These are phyloP conservation scores for Metallyticus violacea DNA, from an alignment of 2,888 invertebrate species.

Conservation along the genomic window DNA sequence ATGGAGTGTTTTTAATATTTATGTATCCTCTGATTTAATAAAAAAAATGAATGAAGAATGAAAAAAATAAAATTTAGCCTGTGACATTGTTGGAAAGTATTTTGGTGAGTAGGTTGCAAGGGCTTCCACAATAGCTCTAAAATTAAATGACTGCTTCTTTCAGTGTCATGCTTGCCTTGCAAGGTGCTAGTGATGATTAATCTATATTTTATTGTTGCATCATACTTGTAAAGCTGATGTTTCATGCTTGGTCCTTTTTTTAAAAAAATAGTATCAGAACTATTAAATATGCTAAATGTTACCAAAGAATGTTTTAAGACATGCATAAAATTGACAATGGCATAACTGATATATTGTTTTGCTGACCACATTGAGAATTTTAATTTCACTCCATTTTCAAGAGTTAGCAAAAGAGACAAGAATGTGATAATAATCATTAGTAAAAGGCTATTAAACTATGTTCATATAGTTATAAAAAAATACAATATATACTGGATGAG, in stretches of 20 bases:
- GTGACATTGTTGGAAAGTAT: neutral
- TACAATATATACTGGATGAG: no score
- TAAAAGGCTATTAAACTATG: no score
- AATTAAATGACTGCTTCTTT: neutral
- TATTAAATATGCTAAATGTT: neutral
- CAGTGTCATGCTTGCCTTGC: neutral
- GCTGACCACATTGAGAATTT: no score
- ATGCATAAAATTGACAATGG: no score
- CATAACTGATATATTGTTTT: no score
- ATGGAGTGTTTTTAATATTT: neutral
- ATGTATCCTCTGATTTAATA: neutral
- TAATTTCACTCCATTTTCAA: no score
- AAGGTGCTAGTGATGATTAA: neutral
- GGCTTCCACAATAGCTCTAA: neutral
- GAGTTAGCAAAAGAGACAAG: no score
- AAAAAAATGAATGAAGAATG: neutral
- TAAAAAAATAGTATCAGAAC: no score
- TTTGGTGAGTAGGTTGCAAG: neutral
- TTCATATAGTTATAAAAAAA: no score
- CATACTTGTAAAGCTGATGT: no score
- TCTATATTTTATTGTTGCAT: no score
- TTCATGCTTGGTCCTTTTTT: neutral
- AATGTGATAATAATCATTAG: no score
- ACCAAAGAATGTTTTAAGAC: neutral
- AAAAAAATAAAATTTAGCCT: neutral